Percentiles rank a stretch among this genome's conserved stretches.
Evolutionary conservation across 2,113 vertebrate genomes (phyloP).

Genomic region (Octodon degus): DNA sequence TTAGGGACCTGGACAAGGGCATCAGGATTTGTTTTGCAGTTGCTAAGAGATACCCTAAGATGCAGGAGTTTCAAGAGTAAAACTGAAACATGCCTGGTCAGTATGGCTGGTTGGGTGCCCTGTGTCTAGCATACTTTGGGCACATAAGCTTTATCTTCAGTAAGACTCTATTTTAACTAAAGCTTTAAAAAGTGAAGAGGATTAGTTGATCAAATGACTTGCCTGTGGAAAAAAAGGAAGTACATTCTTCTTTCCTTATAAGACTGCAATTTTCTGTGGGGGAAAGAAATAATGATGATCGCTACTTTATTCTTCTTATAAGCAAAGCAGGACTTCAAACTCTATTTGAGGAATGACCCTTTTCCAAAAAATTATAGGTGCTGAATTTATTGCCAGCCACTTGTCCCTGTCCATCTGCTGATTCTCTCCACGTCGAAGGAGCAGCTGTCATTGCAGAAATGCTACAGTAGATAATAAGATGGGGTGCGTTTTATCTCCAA

Average conservation of each 20-base stretch:
- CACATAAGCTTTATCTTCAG: not conserved
- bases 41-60: not conserved
- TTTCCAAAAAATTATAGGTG: slow-evolving; percentile 68
- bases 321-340: slow-evolving; percentile 45
- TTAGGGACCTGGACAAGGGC: not conserved
- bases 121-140: not conserved
- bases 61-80: not conserved
- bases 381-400: slow-evolving; percentile 58
- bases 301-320: slow-evolving; percentile 9
- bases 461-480: slow-evolving; percentile 66
- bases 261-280: slow-evolving; percentile 30
- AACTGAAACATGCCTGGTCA: not conserved
- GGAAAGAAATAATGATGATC: not conserved
- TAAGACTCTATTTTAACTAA: not conserved
- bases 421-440: slow-evolving; percentile 53
- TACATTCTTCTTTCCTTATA: not conserved
- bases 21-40: not conserved
- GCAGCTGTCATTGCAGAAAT: slow-evolving; percentile 70
- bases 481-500: slow-evolving; percentile 57
- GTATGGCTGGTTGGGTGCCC: not conserved
- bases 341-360: slow-evolving; percentile 63
- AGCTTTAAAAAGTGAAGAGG: not conserved
- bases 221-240: not conserved
- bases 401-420: slow-evolving; percentile 73
- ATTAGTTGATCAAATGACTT: not conserved